phyloP scores from a whole-genome alignment of 1,140 invertebrate genomes.

The Stegodyphus mimosarum region DNA sequence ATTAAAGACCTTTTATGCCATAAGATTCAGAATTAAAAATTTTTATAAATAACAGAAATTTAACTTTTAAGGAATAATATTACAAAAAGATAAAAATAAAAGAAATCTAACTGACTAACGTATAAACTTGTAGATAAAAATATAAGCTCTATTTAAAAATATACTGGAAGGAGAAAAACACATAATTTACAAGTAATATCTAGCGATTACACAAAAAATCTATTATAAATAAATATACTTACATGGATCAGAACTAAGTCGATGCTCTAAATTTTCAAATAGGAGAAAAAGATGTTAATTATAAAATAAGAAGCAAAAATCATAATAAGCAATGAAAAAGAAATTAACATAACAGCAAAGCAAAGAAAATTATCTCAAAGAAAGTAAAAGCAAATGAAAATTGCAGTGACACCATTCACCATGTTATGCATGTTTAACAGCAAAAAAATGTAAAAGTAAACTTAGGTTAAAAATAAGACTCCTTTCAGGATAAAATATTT shows the following conservation, averaged over 20 bases:
- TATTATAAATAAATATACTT: slow-evolving; percentile 25
- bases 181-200: too few species aligned
- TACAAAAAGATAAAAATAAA: not conserved
- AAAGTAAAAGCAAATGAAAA: slow-evolving; percentile 45
- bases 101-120: too few species aligned
- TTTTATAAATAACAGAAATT: not conserved
- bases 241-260: slow-evolving; percentile 20
- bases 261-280: slow-evolving; percentile 50
- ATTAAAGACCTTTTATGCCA: too few species aligned
- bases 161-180: too few species aligned
- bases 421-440: not conserved
- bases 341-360: slow-evolving; percentile 57
- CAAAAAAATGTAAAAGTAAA: not conserved
- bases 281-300: slow-evolving; percentile 49
- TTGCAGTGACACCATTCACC: slow-evolving; percentile 42
- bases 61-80: not conserved
- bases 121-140: too few species aligned
- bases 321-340: slow-evolving; percentile 49
- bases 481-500: too few species aligned
- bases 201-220: not conserved
- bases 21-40: too few species aligned
- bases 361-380: slow-evolving; percentile 46
- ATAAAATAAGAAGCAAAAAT: slow-evolving; percentile 58
- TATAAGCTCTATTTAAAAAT: too few species aligned
- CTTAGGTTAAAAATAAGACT: not conserved